These are phyloP conservation scores for Notocelia uddmanniana DNA, from an alignment of 2,888 invertebrate species.

Conservation along the genomic window DNA sequence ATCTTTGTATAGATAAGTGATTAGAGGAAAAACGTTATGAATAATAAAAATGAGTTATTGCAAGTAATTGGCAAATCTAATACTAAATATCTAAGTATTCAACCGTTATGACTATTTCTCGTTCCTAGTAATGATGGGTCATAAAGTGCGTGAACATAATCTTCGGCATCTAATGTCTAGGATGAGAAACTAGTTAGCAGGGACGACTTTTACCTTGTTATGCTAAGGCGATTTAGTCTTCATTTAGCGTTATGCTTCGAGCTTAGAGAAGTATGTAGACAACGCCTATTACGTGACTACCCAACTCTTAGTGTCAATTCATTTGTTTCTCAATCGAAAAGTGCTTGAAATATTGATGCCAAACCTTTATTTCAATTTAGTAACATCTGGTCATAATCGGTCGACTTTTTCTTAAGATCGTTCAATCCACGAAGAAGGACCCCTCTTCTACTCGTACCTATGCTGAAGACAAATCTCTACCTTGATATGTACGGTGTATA, in stretches of 20 bases:
- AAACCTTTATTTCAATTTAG: too few species aligned
- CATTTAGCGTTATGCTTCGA: slow-evolving; percentile 11
- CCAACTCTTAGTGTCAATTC: too few species aligned
- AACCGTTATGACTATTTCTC: slow-evolving; percentile 40
- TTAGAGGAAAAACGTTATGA: too few species aligned
- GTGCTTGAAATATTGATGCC: too few species aligned
- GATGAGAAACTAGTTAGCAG: slow-evolving; percentile 41
- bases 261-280: background rate
- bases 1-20: too few species aligned
- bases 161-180: slow-evolving; percentile 34
- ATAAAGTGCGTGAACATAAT: slow-evolving; percentile 37
- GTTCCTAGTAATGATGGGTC: slow-evolving; percentile 27
- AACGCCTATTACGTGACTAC: background rate
- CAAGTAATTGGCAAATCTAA: background rate
- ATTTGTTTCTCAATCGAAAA: too few species aligned
- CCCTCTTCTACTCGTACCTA: too few species aligned
- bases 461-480: too few species aligned
- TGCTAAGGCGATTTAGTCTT: slow-evolving; percentile 27
- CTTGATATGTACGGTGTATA: too few species aligned
- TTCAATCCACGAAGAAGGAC: too few species aligned
- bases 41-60: background rate
- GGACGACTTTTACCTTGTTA: slow-evolving; percentile 41
- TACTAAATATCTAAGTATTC: slow-evolving; percentile 8
- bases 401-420: too few species aligned
- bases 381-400: too few species aligned